phyloP scores from a whole-genome alignment of 2,113 vertebrate species.

The Caloenas nicobarica region DNA sequence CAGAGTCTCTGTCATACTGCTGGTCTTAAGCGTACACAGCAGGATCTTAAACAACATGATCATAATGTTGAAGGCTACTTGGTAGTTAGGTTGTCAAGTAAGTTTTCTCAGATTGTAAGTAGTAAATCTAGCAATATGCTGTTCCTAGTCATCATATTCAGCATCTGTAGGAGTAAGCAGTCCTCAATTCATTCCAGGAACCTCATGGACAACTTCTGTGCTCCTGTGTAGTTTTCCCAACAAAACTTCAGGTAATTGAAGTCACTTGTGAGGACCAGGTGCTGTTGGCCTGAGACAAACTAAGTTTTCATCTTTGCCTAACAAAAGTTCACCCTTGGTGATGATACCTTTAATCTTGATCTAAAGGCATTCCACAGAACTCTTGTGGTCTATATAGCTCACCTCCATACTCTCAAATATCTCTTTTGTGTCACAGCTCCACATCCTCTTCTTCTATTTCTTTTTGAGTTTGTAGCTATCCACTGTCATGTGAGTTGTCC shows the following conservation, averaged over 20 bases:
- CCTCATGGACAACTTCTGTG: not conserved
- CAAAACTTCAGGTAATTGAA: not conserved
- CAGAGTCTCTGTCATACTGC: not conserved
- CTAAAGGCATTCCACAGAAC: not conserved
- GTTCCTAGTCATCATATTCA: not conserved
- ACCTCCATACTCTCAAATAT: not conserved
- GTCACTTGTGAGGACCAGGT: not conserved
- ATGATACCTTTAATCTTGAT: not conserved
- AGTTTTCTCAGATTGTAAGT: not conserved
- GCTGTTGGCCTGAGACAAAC: not conserved
- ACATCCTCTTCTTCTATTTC: not conserved
- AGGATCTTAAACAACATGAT: not conserved
- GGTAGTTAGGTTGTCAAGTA: not conserved
- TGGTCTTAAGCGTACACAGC: not conserved
- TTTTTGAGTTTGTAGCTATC: not conserved
- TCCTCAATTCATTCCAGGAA: not conserved
- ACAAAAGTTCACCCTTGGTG: not conserved
- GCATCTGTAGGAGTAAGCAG: not conserved
- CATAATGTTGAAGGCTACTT: not conserved
- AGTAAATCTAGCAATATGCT: not conserved
- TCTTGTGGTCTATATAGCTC: not conserved
- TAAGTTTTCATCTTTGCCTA: not conserved
- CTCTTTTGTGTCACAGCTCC: not conserved
- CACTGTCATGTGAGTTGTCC: not conserved
- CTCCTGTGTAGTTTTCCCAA: not conserved